Percentiles rank a stretch among this genome's conserved stretches.
phyloP scores from a whole-genome alignment of 2,888 invertebrate species.

The Nasonovia ribisnigri region DNA sequence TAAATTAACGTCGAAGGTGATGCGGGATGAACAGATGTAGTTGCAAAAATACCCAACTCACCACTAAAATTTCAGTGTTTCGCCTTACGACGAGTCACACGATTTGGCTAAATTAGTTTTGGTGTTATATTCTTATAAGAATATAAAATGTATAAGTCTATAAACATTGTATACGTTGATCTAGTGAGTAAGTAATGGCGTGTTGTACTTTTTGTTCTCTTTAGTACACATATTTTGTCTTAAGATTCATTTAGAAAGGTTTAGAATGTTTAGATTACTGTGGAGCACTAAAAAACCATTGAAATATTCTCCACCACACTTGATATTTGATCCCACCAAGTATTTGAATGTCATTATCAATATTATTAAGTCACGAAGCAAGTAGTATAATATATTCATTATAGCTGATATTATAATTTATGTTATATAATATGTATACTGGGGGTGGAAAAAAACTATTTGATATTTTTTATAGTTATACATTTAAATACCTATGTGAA shows the following conservation, averaged over 20 bases:
- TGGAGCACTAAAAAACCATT: not conserved
- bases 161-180: not conserved
- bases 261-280: no score
- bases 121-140: not conserved
- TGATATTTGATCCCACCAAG: not conserved
- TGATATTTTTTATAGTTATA: not conserved
- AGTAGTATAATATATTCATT: not conserved
- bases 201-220: not conserved
- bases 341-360: not conserved
- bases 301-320: not conserved
- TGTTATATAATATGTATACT: not conserved
- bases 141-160: not conserved
- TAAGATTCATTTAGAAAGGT: not conserved
- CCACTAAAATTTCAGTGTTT: not conserved
- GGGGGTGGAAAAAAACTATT: not conserved
- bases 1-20: constrained; percentile 37
- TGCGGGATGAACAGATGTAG: not conserved
- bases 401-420: not conserved
- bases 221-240: not conserved
- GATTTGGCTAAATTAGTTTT: not conserved
- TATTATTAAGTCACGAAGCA: not conserved
- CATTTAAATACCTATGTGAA: not conserved
- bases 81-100: not conserved
- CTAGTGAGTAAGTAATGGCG: not conserved
- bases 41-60: constrained; percentile 27